Conservation (phyloP, 2,113 vertebrate genomes). For the Hydropotes inermis region DNA sequence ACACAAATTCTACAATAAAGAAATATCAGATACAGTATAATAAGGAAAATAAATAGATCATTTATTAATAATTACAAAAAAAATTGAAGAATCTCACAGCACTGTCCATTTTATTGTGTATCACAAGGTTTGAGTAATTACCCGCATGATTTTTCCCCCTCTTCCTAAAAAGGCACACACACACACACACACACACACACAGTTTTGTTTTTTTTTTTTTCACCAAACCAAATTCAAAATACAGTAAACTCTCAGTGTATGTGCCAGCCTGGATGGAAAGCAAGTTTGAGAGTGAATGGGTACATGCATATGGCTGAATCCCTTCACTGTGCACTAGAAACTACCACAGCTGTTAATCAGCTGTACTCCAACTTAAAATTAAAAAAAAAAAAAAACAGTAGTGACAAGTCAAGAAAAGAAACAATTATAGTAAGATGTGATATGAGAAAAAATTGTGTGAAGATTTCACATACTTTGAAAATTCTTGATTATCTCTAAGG, state of each 20-base stretch:
- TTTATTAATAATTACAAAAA: not conserved
- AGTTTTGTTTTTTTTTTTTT: not conserved
- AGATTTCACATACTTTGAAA: not conserved
- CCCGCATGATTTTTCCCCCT: not conserved
- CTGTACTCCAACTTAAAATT: not conserved
- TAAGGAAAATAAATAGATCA: not conserved
- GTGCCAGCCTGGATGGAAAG: not conserved
- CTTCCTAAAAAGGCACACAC: not conserved
- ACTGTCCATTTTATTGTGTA: not conserved
- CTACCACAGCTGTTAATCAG: not conserved
- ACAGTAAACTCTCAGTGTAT: not conserved
- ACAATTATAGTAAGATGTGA: not conserved
- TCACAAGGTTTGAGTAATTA: not conserved
- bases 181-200: not conserved
- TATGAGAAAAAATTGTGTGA: not conserved
- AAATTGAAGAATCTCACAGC: not conserved
- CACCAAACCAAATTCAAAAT: not conserved
- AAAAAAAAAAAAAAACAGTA: not conserved
- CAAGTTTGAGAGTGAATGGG: not conserved
- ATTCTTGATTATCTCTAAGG: not conserved
- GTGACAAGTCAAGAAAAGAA: not conserved
- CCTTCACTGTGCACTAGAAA: not conserved
- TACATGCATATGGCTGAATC: not conserved
- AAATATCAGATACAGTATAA: not conserved
- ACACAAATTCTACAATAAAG: not conserved